phyloP scores from a whole-genome alignment of 2,797 vertebrate species.

The Sebastes iracundus region DNA sequence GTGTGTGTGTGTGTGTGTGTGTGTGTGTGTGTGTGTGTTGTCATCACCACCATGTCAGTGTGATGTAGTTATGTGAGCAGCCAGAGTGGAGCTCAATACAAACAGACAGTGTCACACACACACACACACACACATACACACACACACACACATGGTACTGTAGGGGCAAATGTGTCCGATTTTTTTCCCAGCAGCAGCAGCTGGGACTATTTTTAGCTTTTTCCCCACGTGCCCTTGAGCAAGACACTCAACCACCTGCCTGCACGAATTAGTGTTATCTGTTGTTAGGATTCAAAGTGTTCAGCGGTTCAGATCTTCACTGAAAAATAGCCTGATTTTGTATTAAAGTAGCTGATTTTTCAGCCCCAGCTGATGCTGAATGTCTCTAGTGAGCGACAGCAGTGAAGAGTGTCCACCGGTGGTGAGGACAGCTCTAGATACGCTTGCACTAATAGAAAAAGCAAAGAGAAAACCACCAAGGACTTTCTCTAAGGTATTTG shows the following conservation, averaged over 20 bases:
- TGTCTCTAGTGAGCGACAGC: neutral
- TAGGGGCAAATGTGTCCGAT: conserved; percentile 31
- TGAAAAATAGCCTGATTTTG: neutral
- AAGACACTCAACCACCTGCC: conserved; percentile 29
- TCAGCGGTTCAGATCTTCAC: neutral
- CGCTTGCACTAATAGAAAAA: neutral
- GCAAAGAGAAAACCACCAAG: neutral
- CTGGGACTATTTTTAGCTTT: conserved; percentile 43
- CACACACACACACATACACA: neutral
- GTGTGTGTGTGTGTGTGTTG: neutral
- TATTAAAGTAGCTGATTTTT: neutral
- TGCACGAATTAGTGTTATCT: neutral
- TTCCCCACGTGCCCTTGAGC: conserved; percentile 46
- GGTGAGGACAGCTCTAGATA: neutral
- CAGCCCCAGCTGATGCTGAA: neutral
- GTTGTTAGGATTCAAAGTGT: neutral
- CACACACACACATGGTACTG: neutral
- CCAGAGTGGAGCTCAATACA: conserved; percentile 9
- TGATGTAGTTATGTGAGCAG: conserved; percentile 4
- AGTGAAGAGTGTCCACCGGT: neutral
- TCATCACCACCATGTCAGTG: neutral
- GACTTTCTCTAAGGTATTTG: neutral
- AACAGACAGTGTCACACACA: neutral
- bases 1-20: no score
- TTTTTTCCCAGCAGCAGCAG: conserved; percentile 21